Conservation (phyloP, 1,140 invertebrate species). For the Drosophila malerkotliana region DNA sequence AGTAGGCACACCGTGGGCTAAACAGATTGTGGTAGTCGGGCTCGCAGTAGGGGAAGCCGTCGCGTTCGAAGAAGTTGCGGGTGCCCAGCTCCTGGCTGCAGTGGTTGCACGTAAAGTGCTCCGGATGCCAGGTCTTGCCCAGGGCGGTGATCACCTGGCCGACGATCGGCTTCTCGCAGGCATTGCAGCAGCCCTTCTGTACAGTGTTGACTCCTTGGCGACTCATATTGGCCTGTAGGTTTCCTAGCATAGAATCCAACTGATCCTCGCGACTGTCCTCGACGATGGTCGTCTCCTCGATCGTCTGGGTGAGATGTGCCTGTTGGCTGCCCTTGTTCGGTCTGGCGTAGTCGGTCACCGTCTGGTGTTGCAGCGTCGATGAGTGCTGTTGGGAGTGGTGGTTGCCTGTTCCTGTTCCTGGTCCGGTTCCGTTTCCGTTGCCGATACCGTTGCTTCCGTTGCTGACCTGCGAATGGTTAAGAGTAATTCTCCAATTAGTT, state of each 20-base stretch:
- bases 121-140: slow-evolving; percentile 99
- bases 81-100: slow-evolving; percentile 98
- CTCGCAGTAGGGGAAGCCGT: slow-evolving; percentile 98
- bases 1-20: slow-evolving; percentile 98
- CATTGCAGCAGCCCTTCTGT: slow-evolving; percentile 98
- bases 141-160: slow-evolving; percentile 97
- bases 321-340: slow-evolving; percentile 86
- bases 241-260: slow-evolving; percentile 94
- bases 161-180: slow-evolving; percentile 98
- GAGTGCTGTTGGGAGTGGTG: slow-evolving; percentile 50
- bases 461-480: slow-evolving; percentile 84
- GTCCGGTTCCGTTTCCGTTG: slow-evolving; percentile 30
- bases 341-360: slow-evolving; percentile 89
- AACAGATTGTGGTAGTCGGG: slow-evolving; percentile 99
- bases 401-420: slow-evolving; percentile 36
- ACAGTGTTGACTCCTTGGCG: slow-evolving; percentile 98
- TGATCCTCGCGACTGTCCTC: slow-evolving; percentile 85
- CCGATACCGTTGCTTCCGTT: slow-evolving; percentile 72
- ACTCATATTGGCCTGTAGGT: slow-evolving; percentile 94
- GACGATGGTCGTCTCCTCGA: slow-evolving; percentile 83
- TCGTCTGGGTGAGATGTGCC: slow-evolving; percentile 84
- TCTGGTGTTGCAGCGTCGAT: slow-evolving; percentile 84
- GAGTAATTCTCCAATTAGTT: not conserved
- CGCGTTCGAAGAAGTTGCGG: slow-evolving; percentile 99
- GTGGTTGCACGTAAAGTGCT: slow-evolving; percentile 99